Evolutionary conservation across 2,888 invertebrate species (phyloP), one percentile per base, ranked within the genome.

Genomic region (Icerya purchasi): DNA sequence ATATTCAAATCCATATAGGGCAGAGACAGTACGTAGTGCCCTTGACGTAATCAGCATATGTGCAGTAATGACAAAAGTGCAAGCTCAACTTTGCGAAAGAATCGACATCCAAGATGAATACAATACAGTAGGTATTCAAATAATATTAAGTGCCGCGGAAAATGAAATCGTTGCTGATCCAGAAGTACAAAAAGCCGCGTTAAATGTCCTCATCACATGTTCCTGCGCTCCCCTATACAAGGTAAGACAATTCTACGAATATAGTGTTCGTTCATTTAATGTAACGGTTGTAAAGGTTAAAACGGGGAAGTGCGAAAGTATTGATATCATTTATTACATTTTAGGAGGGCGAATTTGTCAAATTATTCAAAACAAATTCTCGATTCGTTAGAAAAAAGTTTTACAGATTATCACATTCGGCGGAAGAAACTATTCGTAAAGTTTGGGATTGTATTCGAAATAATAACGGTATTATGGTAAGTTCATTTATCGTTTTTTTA

Each of bases 401-500:
- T 36, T 14, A 5, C 36, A 36, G 36, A 36, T 8, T 36, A 36
- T 36, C 36, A 36, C 14, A 8, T 36, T 8, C 36, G 36, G 36
- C 36, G 56, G 92, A 92, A 69, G 93, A 93, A 64, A 77, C 93
- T 2, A 83, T 94, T 63, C 84, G 86, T 69, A 87, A 85, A 69
- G 83, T 97, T 54, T 97, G 97, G 96, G 90, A 92, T 71, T 86
- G 87, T 65, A 86, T 94, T 0, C 76, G 96, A 62, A 83, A 86
- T 0, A 93, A 92, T 70, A 96, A 96, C 71, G 97, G 96, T 1
- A 94, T 98, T 60, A 94, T 97, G 85, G 90, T 86, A 65, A 69
- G 70, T 64, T 8, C 49, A 55, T 61, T 50, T 61, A 2, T 1
- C 50, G 25, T n/a, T 58, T 5, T 22, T 25, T 55, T 20, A 25